A percentile compares a stretch with the other conserved stretches of the same genome.
Evolutionary conservation across 2,113 vertebrate species (phyloP).

Genomic region (Apus apus): DNA sequence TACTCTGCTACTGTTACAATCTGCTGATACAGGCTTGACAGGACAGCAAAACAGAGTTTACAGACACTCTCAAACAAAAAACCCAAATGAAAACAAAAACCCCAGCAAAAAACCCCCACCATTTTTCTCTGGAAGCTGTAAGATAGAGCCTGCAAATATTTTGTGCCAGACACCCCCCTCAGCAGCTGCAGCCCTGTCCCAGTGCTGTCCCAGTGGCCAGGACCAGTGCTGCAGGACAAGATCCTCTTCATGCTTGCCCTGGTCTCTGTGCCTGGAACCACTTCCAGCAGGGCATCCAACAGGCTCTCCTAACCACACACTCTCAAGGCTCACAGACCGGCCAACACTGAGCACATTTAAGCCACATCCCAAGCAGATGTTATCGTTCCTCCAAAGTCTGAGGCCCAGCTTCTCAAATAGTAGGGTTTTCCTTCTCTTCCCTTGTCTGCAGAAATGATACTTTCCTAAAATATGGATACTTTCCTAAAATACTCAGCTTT

Average conservation of each 20-base stretch:
- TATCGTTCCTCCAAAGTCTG: background rate
- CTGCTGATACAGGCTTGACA: background rate
- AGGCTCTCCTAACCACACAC: background rate
- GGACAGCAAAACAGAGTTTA: background rate
- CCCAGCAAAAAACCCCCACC: too few species aligned
- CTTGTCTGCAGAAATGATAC: background rate
- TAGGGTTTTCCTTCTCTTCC: background rate
- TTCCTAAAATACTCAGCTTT: background rate
- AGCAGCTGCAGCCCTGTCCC: too few species aligned
- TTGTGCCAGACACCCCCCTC: background rate
- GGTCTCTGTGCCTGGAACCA: background rate
- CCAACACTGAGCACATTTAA: background rate
- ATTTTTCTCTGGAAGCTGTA: background rate
- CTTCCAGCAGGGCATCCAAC: background rate
- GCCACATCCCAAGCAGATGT: background rate
- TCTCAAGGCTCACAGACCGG: background rate
- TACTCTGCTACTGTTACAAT: background rate
- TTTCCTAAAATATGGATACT: background rate
- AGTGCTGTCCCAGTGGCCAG: background rate
- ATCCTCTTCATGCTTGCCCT: background rate
- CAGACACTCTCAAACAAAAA: background rate
- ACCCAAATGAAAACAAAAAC: too few species aligned
- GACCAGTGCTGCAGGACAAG: background rate
- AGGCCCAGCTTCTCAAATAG: background rate
- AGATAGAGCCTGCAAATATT: background rate